phyloP scores from a whole-genome alignment of 2,113 vertebrate genomes.

The Puntigrus tetrazona region DNA sequence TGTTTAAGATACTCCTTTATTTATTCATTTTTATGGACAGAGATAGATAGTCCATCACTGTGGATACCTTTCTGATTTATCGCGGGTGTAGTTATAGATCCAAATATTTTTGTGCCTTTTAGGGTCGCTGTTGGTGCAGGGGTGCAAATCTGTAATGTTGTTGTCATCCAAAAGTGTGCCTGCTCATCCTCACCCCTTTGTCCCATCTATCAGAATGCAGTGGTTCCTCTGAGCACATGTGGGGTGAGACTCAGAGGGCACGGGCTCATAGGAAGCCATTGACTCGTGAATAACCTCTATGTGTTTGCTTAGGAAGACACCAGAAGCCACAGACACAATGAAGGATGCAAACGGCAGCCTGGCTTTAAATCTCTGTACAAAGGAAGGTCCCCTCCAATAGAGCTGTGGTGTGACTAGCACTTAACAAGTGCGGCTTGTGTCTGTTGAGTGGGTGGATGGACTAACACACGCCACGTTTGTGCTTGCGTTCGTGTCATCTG shows the following conservation, averaged over 20 bases:
- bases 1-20: neutral
- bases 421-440: constrained; percentile 33
- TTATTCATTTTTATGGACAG: neutral
- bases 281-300: constrained; percentile 53
- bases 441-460: constrained; percentile 24
- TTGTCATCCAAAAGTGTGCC: constrained; percentile 50
- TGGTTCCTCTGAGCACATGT: constrained; percentile 32
- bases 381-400: neutral
- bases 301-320: constrained; percentile 17
- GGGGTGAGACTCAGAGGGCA: neutral
- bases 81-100: constrained; percentile 37
- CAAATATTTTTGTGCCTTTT: constrained; percentile 23
- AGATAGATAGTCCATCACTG: neutral
- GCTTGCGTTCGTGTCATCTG: constrained; percentile 17
- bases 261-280: constrained; percentile 37
- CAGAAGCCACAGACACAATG: constrained; percentile 35
- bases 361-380: constrained; percentile 44
- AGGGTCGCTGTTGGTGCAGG: constrained; percentile 22
- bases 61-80: constrained; percentile 10
- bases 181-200: neutral
- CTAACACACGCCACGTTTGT: constrained; percentile 18
- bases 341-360: constrained; percentile 38
- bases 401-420: constrained; percentile 3
- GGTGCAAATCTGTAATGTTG: neutral
- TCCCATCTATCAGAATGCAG: constrained; percentile 41